These are phyloP conservation scores for Podarcis siculus DNA, from an alignment of 2,797 vertebrate species.

Conservation along the genomic window DNA sequence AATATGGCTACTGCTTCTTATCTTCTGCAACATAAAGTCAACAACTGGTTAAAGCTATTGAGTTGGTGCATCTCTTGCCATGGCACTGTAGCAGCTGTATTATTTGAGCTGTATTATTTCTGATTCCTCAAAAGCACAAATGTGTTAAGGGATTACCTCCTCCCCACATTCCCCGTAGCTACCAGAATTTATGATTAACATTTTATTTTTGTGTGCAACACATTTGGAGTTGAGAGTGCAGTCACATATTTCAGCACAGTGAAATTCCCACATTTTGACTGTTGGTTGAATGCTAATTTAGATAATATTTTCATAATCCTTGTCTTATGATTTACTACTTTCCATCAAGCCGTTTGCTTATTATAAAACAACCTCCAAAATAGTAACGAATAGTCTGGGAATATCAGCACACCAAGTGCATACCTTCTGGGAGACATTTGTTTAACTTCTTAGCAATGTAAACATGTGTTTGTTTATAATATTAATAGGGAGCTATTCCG, in stretches of 20 bases:
- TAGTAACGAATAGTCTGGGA: not conserved
- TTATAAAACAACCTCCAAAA: conserved; percentile 31
- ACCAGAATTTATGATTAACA: conserved; percentile 1
- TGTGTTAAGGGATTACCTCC: not conserved
- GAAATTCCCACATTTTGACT: conserved; percentile 30
- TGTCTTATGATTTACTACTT: not conserved
- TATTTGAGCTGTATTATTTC: not conserved
- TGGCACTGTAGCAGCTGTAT: not conserved
- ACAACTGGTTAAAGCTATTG: too few species aligned
- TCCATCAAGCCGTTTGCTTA: conserved; percentile 17
- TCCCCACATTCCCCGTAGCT: not conserved
- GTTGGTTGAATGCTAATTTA: conserved; percentile 23
- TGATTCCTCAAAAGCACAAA: not conserved
- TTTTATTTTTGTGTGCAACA: conserved; percentile 38
- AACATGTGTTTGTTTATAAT: conserved; percentile 1
- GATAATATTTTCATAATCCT: conserved; percentile 25
- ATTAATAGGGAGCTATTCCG: not conserved
- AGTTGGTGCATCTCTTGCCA: not conserved
- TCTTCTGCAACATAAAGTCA: not conserved
- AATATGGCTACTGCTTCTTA: not conserved
- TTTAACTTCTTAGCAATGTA: not conserved
- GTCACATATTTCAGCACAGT: conserved; percentile 28
- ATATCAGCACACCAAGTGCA: not conserved
- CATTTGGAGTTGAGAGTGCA: conserved; percentile 18
- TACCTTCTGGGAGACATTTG: not conserved